Conservation (phyloP, 2,113 vertebrate species). For the Spilogale gracilis region DNA sequence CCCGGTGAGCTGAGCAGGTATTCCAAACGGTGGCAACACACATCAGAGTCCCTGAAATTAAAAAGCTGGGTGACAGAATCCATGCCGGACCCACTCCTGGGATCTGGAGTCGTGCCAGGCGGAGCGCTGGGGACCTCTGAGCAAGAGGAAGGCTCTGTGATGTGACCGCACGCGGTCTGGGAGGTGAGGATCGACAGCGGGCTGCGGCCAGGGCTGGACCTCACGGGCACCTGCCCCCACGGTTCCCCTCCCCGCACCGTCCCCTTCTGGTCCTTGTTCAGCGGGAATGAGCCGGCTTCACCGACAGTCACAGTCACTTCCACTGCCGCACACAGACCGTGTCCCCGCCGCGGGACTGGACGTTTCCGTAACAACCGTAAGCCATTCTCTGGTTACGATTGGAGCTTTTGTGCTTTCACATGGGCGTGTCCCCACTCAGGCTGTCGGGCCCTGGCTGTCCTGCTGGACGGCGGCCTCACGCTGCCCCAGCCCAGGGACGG, state of each 20-base stretch:
- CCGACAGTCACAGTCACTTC: rapidly evolving
- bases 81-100: too few relatives aligned
- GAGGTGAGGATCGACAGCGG: background rate
- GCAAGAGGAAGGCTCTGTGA: background rate
- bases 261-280: background rate
- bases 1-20: background rate
- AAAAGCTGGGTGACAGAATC: background rate
- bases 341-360: rapidly evolving
- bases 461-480: background rate
- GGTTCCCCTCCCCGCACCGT: background rate
- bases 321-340: background rate
- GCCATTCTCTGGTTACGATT: rapidly evolving
- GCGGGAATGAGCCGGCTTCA: too few relatives aligned
- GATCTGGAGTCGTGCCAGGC: too few relatives aligned
- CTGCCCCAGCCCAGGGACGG: rapidly evolving
- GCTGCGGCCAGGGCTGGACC: rapidly evolving
- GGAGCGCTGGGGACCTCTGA: rapidly evolving
- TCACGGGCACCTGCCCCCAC: rapidly evolving
- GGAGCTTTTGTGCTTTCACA: background rate
- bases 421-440: rapidly evolving
- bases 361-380: background rate
- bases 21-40: too few relatives aligned
- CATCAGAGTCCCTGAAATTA: background rate
- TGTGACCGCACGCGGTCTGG: background rate
- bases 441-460: background rate